Evolutionary conservation across 2,113 vertebrate genomes (phyloP).

Genomic region (Noturus placidus): DNA sequence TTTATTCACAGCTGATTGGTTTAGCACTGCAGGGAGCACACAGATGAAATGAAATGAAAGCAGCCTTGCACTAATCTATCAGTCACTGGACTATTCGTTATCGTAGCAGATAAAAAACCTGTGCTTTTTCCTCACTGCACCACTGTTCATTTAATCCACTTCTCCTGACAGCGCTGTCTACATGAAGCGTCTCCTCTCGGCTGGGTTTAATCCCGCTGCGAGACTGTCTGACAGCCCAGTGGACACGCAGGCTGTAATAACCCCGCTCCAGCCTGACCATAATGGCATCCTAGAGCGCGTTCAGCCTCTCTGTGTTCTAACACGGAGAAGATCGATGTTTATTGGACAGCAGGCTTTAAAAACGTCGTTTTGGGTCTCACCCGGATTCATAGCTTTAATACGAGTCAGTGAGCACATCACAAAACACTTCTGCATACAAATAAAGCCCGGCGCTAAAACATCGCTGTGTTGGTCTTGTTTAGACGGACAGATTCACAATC

Average conservation of each 20-base stretch:
- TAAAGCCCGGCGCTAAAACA: background rate
- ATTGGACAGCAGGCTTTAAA: conserved; percentile 6
- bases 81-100: background rate
- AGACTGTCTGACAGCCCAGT: background rate
- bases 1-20: conserved; percentile 10
- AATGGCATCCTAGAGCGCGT: background rate
- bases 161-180: background rate
- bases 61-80: background rate
- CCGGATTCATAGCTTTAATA: background rate
- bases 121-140: background rate
- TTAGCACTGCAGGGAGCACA: background rate
- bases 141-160: background rate
- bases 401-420: background rate
- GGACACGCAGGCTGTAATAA: background rate
- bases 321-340: background rate
- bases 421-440: background rate
- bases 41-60: background rate
- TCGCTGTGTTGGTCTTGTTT: background rate
- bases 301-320: background rate
- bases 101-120: background rate
- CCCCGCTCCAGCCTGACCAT: background rate
- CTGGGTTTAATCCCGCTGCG: background rate
- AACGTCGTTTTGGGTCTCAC: background rate
- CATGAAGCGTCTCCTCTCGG: background rate
- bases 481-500: background rate